Percentiles rank a stretch among this genome's conserved stretches.
Conservation (phyloP, 2,888 invertebrate genomes). For the Phengaris alcon region DNA sequence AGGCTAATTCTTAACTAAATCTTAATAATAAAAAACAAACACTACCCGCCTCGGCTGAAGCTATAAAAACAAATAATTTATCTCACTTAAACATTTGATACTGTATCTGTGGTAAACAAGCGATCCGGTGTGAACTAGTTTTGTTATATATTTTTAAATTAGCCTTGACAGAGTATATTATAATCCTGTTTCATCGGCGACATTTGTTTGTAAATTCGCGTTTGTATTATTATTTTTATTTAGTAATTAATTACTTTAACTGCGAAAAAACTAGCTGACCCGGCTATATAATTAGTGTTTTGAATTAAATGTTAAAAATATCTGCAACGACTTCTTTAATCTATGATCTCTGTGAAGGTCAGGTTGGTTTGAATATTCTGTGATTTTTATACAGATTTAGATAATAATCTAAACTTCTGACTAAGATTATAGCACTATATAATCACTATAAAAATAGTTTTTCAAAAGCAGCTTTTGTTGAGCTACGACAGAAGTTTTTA, state of each 20-base stretch:
- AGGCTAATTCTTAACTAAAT: no score
- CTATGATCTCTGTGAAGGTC: neutral
- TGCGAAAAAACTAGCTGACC: neutral
- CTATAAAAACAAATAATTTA: constrained; percentile 14
- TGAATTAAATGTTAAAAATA: neutral
- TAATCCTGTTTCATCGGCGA: constrained; percentile 20
- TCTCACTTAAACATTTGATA: constrained; percentile 27
- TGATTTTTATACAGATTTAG: constrained; percentile 10
- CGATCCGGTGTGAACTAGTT: constrained; percentile 18
- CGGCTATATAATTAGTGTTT: neutral
- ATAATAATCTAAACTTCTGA: constrained; percentile 6
- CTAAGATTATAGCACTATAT: neutral
- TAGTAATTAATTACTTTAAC: neutral
- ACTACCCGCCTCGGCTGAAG: neutral
- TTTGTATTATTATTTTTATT: constrained; percentile 24
- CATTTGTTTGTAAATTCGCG: constrained; percentile 16
- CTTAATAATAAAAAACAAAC: neutral
- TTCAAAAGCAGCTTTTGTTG: no score
- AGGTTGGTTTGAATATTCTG: neutral
- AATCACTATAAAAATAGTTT: no score
- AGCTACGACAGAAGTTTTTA: no score
- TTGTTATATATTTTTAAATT: constrained; percentile 11
- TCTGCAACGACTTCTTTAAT: neutral
- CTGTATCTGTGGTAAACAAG: constrained; percentile 6
- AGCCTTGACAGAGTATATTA: constrained; percentile 17